These are phyloP conservation scores for Cryptotis parvus DNA, from an alignment of 2,113 vertebrate species.

Conservation along the genomic window DNA sequence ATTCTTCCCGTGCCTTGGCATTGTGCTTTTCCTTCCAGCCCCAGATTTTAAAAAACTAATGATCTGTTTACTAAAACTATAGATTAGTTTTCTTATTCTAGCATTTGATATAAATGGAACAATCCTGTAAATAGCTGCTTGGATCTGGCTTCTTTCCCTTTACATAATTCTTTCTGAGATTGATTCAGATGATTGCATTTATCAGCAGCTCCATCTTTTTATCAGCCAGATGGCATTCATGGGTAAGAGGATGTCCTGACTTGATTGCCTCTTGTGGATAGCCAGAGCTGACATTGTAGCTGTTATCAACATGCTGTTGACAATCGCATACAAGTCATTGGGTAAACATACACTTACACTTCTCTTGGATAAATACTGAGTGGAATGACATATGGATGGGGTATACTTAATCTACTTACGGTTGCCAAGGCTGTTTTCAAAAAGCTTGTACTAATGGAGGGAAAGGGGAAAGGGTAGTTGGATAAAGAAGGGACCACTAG, in stretches of 20 bases:
- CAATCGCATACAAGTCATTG: too few relatives aligned
- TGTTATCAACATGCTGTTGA: background rate
- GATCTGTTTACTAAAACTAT: background rate
- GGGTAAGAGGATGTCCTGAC: background rate
- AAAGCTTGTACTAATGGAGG: too few relatives aligned
- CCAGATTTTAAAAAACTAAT: background rate
- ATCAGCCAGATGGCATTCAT: background rate
- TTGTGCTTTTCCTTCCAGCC: too few relatives aligned
- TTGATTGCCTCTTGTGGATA: background rate
- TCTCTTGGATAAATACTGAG: too few relatives aligned
- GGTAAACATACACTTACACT: too few relatives aligned
- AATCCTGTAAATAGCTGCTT: background rate
- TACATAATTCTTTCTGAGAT: background rate
- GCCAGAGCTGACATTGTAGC: background rate
- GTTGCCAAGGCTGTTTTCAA: background rate
- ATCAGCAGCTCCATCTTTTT: background rate
- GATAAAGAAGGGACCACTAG: too few relatives aligned
- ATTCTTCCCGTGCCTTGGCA: too few relatives aligned
- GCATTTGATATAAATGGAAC: too few relatives aligned
- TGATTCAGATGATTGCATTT: background rate
- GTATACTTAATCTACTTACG: background rate
- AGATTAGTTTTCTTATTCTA: background rate
- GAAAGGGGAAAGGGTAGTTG: too few relatives aligned
- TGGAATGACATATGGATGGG: background rate
- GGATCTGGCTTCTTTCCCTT: background rate